Evolutionary conservation across 2,888 invertebrate species (phyloP), one percentile per base, ranked within the genome.

Genomic region (Osmoderma eremita): DNA sequence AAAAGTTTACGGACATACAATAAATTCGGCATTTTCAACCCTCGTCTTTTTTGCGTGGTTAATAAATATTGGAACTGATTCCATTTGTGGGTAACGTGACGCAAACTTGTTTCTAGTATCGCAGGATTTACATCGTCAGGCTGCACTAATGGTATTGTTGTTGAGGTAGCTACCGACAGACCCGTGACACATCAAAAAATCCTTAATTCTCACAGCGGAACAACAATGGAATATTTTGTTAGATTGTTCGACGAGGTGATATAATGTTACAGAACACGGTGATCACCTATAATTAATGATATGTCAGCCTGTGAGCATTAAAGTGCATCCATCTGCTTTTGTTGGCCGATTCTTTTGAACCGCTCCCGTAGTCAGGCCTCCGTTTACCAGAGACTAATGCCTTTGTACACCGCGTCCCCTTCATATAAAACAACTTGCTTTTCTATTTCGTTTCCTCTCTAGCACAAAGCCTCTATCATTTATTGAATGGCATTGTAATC

Each of bases 231-330:
- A 76, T 76, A 78, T 78, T 78, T 78, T 76, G 75, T 75, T 71
- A 74, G 73, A 78, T 78, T 78, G 76, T 76, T 75, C 73, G 72
- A 70, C 70, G 73, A 74, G 76, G 75, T 76, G 78, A 77, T 79
- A 77, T 75, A 77, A 77, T 76, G 77, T 75, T 76, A 73, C 74
- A 75, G 75, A 75, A 76, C 75, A 74, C 75, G 76, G 77, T 76
- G 78, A 80, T 80, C 80, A 80, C 76, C 77, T 73, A 77, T 80
- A 80, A 81, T 81, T 81, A 81, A 81, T 80, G 81, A 80, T 77
- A 75, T 75, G 81, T 80, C 81, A 79, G 79, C 76, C 76, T 73
- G 78, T 75, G 75, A 77, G 78, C 78, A 80, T 80, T 80, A 79
- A 79, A 76, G 77, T 76, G 78, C 78, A 79, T 78, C 79, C 77